Percentiles rank a stretch among this genome's conserved stretches.
Evolutionary conservation across 2,113 vertebrate species (phyloP).

Genomic region (Zingel zingel): DNA sequence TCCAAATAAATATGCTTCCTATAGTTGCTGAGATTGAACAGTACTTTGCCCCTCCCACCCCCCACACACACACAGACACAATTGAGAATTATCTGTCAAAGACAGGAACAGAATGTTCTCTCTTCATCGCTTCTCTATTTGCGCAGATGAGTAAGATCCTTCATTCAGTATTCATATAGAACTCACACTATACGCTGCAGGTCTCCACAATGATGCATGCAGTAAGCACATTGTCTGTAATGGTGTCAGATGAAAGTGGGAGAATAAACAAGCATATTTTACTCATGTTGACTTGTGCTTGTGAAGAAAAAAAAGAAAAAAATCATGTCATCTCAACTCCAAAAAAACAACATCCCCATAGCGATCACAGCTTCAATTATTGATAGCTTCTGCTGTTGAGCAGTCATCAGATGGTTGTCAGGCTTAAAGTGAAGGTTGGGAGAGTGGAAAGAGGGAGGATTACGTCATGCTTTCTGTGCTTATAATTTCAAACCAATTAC

Average conservation of each 20-base stretch:
- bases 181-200: conserved; percentile 19
- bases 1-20: too few relatives aligned
- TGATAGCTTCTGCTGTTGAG: conserved; percentile 56
- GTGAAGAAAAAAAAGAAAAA: neutral
- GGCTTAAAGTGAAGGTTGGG: conserved; percentile 49
- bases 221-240: conserved; percentile 16
- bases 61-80: conserved; percentile 43
- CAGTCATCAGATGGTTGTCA: conserved; percentile 61
- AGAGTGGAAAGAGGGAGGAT: conserved; percentile 1
- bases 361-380: conserved; percentile 68
- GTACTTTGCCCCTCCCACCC: too few relatives aligned
- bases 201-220: conserved; percentile 21
- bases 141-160: conserved; percentile 24
- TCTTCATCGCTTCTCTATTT: conserved; percentile 24
- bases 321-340: conserved; percentile 37
- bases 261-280: conserved; percentile 55
- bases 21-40: too few relatives aligned
- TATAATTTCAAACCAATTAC: conserved; percentile 70
- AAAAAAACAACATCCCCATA: conserved; percentile 56
- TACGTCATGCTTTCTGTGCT: conserved; percentile 44
- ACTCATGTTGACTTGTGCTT: conserved; percentile 15
- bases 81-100: conserved; percentile 47
- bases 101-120: conserved; percentile 3
- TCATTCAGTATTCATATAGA: conserved; percentile 54
- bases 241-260: conserved; percentile 35